These are phyloP conservation scores for Drosophila biarmipes DNA, from an alignment of 1,140 invertebrate species.

Conservation along the genomic window DNA sequence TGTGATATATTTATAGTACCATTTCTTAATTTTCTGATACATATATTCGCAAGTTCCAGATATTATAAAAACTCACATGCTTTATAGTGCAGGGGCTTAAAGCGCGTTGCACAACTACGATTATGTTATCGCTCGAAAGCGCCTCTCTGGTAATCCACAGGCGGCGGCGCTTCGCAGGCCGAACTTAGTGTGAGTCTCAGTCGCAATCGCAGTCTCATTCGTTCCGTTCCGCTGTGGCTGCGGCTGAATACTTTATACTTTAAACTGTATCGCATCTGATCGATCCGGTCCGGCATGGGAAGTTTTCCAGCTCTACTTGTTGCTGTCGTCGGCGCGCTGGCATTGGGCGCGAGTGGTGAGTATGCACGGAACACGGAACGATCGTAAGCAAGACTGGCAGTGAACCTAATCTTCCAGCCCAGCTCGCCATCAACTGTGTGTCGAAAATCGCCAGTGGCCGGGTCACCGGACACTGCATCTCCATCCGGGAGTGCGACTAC, in stretches of 20 bases:
- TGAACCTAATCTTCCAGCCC: slow-evolving; percentile 45
- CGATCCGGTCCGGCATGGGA: slow-evolving; percentile 57
- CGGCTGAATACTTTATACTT: background rate
- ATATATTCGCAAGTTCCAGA: background rate
- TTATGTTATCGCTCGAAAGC: slow-evolving; percentile 42
- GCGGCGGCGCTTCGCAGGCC: background rate
- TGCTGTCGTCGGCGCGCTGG: slow-evolving; percentile 48
- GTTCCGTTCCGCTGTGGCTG: slow-evolving; percentile 5
- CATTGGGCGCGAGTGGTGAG: slow-evolving; percentile 59
- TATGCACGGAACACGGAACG: slow-evolving; percentile 11
- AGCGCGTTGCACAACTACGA: slow-evolving; percentile 18
- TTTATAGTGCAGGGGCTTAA: background rate
- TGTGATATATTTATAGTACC: no score
- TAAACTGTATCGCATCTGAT: slow-evolving; percentile 26
- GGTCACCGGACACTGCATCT: slow-evolving; percentile 43
- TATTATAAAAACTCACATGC: background rate
- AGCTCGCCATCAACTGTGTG: slow-evolving; percentile 40
- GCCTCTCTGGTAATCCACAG: slow-evolving; percentile 31
- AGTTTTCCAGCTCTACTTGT: slow-evolving; percentile 38
- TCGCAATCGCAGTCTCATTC: slow-evolving; percentile 33
- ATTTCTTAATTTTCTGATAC: no score
- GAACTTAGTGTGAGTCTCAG: slow-evolving; percentile 20
- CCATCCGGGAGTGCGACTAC: slow-evolving; percentile 49
- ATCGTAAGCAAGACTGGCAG: slow-evolving; percentile 42
- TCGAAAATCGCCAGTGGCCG: slow-evolving; percentile 27